These are phyloP conservation scores for Silurus aristotelis DNA, from an alignment of 2,797 vertebrate genomes.

Conservation along the genomic window DNA sequence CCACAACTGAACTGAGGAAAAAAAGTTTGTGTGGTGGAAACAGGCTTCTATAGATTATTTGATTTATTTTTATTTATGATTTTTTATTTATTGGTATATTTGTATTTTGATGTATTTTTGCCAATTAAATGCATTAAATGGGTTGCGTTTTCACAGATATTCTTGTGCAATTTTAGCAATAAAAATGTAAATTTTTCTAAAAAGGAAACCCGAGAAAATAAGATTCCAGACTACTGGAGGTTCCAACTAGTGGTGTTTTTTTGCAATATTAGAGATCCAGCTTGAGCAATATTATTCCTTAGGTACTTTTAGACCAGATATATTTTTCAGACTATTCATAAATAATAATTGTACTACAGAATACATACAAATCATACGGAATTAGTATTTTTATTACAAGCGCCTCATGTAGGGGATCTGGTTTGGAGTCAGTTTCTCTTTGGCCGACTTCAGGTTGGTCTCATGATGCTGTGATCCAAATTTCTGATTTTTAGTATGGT, in stretches of 20 bases:
- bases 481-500: no score
- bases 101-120: no score
- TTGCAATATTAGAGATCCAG: background rate
- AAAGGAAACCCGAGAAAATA: no score
- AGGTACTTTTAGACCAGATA: background rate
- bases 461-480: background rate
- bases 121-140: no score
- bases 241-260: background rate
- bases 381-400: background rate
- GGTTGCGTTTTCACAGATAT: no score
- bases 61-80: no score
- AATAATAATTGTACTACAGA: background rate
- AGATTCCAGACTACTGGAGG: background rate
- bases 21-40: no score
- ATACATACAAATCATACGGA: background rate
- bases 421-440: background rate
- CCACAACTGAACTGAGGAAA: no score
- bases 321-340: background rate
- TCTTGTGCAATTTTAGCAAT: no score
- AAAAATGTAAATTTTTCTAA: no score
- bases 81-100: no score
- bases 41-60: no score
- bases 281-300: background rate
- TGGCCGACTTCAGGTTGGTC: background rate
- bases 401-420: background rate